Conservation (phyloP, 2,797 vertebrate species). For the Tapirus indicus region DNA sequence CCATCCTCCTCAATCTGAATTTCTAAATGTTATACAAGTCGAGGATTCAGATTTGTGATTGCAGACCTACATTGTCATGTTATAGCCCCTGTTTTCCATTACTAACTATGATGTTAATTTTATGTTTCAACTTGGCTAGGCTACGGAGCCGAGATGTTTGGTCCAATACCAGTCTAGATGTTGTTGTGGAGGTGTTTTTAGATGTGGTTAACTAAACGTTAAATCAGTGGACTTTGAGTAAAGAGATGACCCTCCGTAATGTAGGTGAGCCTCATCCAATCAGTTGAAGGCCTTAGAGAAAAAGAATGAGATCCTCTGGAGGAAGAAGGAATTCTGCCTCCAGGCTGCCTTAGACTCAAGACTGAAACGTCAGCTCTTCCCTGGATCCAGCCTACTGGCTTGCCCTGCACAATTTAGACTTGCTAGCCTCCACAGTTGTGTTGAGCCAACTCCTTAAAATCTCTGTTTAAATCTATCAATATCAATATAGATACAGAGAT, state of each 20-base stretch:
- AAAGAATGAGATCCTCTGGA: neutral
- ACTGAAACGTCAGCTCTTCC: neutral
- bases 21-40: neutral
- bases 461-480: neutral
- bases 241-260: neutral
- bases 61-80: neutral
- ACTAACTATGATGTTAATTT: neutral
- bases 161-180: neutral
- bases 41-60: neutral
- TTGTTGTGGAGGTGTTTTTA: neutral
- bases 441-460: neutral
- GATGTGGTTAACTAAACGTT: neutral
- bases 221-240: neutral
- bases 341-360: neutral
- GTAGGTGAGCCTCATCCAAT: neutral
- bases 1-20: neutral
- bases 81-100: neutral
- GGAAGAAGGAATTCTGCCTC: neutral
- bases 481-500: neutral
- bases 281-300: neutral
- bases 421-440: accelerated
- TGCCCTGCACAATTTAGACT: neutral
- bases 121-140: neutral
- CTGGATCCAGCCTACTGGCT: neutral
- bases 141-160: neutral